Evolutionary conservation across 2,797 vertebrate genomes (phyloP), one percentile per base, ranked within the genome.

Genomic region (Labroides dimidiatus): DNA sequence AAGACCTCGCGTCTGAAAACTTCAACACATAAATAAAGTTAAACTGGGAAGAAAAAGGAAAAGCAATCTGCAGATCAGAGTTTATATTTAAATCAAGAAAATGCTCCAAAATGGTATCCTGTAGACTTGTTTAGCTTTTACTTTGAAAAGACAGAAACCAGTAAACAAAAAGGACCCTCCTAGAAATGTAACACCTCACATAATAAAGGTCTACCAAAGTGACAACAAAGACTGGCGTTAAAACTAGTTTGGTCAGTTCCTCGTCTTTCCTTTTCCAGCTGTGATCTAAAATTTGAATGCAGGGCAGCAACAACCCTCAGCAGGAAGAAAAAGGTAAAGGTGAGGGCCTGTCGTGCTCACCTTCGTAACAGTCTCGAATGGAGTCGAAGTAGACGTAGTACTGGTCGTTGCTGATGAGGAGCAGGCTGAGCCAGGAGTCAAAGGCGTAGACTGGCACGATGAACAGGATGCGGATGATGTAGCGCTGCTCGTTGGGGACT

Each of bases 381-480:
- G 98, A 98, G 88, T 99, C 96, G 0, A 99, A 97, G 86, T 99
- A 99, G 70, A 99, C 93, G 0, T 98, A 98, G 89, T 96, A 97
- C 80, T 98, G 96, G 83, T 95, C 92, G 69, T 94, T 96, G 76
- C 94, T 96, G 61, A 99, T 96, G 82, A 99, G 95, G 53, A 99
- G 94, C 54, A 99, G 95, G 90, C 97, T 99, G 75, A 99, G 96
- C 98, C 98, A 99, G 10, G 98, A 99, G 85, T 98, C 96, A 0
- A 98, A 97, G 83, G 97, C 93, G 0, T 97, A 99, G 77, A 99
- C 84, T 0, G 97, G 98, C 43, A 99, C 97, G 0, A 99, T 96
- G 71, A 99, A 95, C 30, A 99, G 95, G 85, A 99, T 98, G 63
- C 97, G 96, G 80, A 99, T 96, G 91, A 99, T 96, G 87, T 97